A percentile compares a stretch with the other conserved stretches of the same genome.
Evolutionary conservation across 1,140 invertebrate genomes (phyloP).

Genomic region (Drosophila malerkotliana): DNA sequence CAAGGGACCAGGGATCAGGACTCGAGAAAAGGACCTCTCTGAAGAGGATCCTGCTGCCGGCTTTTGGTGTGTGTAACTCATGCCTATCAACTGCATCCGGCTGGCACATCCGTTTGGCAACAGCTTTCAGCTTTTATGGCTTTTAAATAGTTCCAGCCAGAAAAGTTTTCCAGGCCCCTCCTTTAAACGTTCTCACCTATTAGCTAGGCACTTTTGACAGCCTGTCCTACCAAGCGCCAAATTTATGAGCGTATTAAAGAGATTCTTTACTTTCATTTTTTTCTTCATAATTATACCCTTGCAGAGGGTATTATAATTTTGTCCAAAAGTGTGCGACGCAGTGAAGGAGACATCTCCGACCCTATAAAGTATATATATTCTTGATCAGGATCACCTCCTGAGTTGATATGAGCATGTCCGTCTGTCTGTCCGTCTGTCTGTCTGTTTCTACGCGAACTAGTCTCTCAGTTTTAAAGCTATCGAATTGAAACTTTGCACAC

Average conservation of each 20-base stretch:
- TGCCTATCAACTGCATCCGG: slow-evolving; percentile 81
- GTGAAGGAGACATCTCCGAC: no score
- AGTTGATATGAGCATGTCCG: no score
- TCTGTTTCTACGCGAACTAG: no score
- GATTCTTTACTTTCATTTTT: slow-evolving; percentile 16
- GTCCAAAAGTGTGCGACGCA: no score
- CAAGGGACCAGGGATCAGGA: background rate
- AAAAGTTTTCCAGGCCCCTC: slow-evolving; percentile 18
- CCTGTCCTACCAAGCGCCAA: slow-evolving; percentile 60
- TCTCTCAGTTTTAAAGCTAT: no score
- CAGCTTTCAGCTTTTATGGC: slow-evolving; percentile 81
- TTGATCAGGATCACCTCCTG: no score
- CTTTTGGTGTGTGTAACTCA: slow-evolving; percentile 50
- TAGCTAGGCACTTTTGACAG: slow-evolving; percentile 58
- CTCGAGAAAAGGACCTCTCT: background rate
- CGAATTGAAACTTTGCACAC: no score
- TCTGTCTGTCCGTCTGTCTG: no score
- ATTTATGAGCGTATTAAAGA: slow-evolving; percentile 80
- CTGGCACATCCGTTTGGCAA: slow-evolving; percentile 75
- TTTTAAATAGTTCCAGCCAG: slow-evolving; percentile 75
- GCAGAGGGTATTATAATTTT: no score
- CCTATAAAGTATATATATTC: no score
- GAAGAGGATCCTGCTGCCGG: slow-evolving; percentile 16
- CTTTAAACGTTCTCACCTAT: background rate
- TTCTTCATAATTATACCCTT: slow-evolving; percentile 9